A percentile compares a stretch with the other conserved stretches of the same genome.
Conservation (phyloP, 1,140 invertebrate species). For the Aphelenchoides avenae region DNA sequence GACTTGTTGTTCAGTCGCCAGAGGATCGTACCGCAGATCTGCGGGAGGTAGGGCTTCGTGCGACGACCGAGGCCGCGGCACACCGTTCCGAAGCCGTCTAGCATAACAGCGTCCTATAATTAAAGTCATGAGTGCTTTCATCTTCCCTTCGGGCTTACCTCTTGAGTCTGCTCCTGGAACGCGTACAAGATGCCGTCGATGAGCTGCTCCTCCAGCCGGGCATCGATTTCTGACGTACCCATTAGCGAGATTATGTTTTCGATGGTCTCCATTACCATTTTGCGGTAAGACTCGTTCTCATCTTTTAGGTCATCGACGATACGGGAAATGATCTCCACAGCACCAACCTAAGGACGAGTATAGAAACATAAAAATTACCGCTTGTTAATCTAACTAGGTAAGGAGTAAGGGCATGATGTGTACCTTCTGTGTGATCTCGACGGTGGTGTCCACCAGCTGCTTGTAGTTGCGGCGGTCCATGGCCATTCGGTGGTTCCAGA, state of each 20-base stretch:
- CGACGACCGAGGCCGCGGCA: conserved; percentile 94
- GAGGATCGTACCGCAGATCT: conserved; percentile 98
- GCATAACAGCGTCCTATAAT: conserved; percentile 90
- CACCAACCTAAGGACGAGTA: conserved; percentile 65
- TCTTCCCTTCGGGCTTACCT: conserved; percentile 68
- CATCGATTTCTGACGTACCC: conserved; percentile 95
- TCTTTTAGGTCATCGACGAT: conserved; percentile 99
- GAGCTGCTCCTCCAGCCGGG: conserved; percentile 90
- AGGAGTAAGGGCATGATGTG: background rate
- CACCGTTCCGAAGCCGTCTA: conserved; percentile 98
- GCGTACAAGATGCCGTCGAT: conserved; percentile 99
- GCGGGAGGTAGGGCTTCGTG: conserved; percentile 95
- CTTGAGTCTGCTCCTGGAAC: conserved; percentile 98
- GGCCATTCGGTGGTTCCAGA: conserved; percentile 99
- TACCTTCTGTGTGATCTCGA: conserved; percentile 99
- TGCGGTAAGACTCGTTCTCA: conserved; percentile 98
- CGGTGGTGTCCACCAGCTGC: conserved; percentile 96
- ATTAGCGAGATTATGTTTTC: conserved; percentile 96
- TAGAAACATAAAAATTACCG: conserved; percentile 39
- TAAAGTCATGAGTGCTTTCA: conserved; percentile 8
- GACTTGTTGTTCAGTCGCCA: conserved; percentile 99
- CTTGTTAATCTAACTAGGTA: background rate
- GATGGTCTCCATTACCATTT: conserved; percentile 99
- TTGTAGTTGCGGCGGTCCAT: conserved; percentile 93
- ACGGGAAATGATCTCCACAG: conserved; percentile 94